Evolutionary conservation across 1,140 invertebrate genomes (phyloP).

Genomic region (Trichonephila inaurata): DNA sequence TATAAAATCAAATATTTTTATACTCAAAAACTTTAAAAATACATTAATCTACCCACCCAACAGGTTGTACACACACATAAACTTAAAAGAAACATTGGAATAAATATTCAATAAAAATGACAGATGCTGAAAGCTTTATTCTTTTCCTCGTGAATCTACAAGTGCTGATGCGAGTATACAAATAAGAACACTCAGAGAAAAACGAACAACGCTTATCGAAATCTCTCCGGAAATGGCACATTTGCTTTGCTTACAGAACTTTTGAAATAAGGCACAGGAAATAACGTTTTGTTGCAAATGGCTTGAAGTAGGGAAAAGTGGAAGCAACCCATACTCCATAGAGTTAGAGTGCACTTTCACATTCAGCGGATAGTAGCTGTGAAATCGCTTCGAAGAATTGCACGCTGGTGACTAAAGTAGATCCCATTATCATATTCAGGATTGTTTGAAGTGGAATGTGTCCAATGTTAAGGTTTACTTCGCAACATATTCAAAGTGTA

Average conservation of each 20-base stretch:
- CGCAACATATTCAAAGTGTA: not conserved
- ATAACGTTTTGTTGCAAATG: slow-evolving; percentile 16
- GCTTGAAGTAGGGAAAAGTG: not conserved
- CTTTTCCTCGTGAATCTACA: not conserved
- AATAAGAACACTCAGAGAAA: not conserved
- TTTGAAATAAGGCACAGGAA: not conserved
- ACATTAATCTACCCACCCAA: no score
- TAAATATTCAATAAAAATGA: not conserved
- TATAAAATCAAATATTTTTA: no score
- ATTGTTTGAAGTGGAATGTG: slow-evolving; percentile 12
- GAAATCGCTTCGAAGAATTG: not conserved
- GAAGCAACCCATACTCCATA: not conserved
- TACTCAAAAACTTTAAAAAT: no score
- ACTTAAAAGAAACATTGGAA: no score
- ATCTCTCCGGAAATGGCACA: not conserved
- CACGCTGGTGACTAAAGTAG: not conserved
- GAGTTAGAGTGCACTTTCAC: not conserved
- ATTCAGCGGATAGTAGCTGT: not conserved
- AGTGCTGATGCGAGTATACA: not conserved
- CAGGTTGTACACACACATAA: no score
- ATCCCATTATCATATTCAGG: not conserved
- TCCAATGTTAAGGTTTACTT: slow-evolving; percentile 1
- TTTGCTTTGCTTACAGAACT: not conserved
- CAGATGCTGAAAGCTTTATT: not conserved
- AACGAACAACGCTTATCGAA: not conserved